Evolutionary conservation across 2,888 invertebrate species (phyloP), one percentile per base, ranked within the genome.

Genomic region (Escarpia spicata): DNA sequence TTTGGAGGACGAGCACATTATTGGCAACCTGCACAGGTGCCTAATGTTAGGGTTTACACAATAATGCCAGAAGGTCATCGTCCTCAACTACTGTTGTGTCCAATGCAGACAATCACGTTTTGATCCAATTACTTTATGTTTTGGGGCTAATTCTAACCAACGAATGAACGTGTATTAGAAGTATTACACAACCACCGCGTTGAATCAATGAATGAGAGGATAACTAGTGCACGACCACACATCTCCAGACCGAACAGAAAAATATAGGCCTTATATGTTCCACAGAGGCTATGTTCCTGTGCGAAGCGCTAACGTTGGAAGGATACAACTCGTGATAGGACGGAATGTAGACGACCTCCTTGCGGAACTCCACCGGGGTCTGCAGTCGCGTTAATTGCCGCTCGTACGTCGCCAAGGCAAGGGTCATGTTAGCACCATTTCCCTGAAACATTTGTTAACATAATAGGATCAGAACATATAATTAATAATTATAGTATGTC

Each of bases 261-360:
- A 26, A 75, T 26, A 6, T 6, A 75, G 19, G 75, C 26, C 75
- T 19, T 75, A 60, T 60, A 26, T 60, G 75, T 4, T 6, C 75
- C 75, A 26, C 19, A 15, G 19, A 75, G 19, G 60, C 60, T 60
- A 60, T 60, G 4, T 60, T 19, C 26, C 26, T 3, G 4, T 4
- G 60, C 26, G 60, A 19, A 19, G 60, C 15, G 60, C 26, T 4
- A 4, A 60, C 19, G 60, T 12, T 60, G 19, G 19, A 94, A 94
- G 94, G 94, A 94, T 94, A 94, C 94, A 93, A 75, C 92, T 94
- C 94, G 37, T 93, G 93, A 93, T 94, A 94, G 15, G 94, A 94
- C 0, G 94, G 94, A 26, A 94, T 93, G 93, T 90, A 93, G 58
- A 93, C 93, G 15, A 91, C 60, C 44, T 94, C 92, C 37, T 92